Evolutionary conservation across 2,113 vertebrate species (phyloP).

Genomic region (Macrotus californicus): DNA sequence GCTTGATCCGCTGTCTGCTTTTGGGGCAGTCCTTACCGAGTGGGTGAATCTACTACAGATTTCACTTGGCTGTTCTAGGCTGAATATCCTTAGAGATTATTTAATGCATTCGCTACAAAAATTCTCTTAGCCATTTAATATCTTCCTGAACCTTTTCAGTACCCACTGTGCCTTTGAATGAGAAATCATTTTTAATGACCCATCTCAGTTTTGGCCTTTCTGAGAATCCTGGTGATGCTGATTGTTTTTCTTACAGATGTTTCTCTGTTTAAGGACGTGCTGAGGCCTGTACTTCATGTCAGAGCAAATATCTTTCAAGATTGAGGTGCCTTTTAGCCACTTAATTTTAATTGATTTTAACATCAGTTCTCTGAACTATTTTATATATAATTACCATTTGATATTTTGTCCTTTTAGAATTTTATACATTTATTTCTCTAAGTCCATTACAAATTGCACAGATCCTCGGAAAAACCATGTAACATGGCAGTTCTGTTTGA

Average conservation of each 20-base stretch:
- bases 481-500: background rate
- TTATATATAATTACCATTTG: conserved; percentile 7
- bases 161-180: background rate
- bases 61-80: background rate
- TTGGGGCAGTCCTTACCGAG: background rate
- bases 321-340: background rate
- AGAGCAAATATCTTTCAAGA: background rate
- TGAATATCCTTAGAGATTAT: background rate
- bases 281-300: background rate
- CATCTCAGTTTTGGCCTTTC: background rate
- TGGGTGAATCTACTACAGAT: background rate
- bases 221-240: background rate
- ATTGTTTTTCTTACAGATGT: background rate
- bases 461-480: background rate
- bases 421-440: conserved; percentile 10
- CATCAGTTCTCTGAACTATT: background rate
- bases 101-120: background rate
- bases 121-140: conserved; percentile 15
- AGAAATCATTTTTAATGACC: conserved; percentile 25
- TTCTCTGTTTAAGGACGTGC: background rate
- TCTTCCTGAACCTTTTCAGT: background rate
- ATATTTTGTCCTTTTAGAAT: conserved; percentile 24
- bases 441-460: background rate
- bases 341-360: conserved; percentile 34
- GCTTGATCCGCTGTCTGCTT: background rate